Evolutionary conservation across 2,888 invertebrate species (phyloP), one percentile per base, ranked within the genome.

Genomic region (Ormyrus thymus): DNA sequence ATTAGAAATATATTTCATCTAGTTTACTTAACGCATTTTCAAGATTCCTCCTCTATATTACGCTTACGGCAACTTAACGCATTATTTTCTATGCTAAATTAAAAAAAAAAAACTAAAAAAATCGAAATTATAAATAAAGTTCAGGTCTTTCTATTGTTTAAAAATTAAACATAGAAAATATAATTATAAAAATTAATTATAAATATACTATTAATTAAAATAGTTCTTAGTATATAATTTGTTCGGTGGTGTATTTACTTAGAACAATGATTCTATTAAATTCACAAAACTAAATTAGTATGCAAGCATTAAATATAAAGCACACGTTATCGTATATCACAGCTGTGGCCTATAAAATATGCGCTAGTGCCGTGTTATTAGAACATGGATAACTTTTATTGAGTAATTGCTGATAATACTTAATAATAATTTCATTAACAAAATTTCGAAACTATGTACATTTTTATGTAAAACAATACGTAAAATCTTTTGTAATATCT

Each of bases 311-410:
- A 78, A 13, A 53, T 64, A 6, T 65, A 81, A 81, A 81, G 78
- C 78, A 78, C 76, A 64, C 65, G 50, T 81, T 81, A 72, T 78
- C 15, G 50, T 74, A 77, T 80, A 81, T 81, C 81, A 81, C 79
- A 81, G 81, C 81, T 78, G 77, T 74, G 56, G 64, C 72, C 75
- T 81, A 79, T 75, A 75, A 79, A 79, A 76, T 77, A 73, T 79
- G 62, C 78, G 8, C 70, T 79, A 74, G 71, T 79, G 74, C 79
- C 71, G 53, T 76, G 29, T 71, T 1, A 66, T 61, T 48, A 55
- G 55, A 68, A 74, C 66, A 56, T 75, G 58, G 53, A 50, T 64
- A 77, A 65, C 55, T 75, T 65, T 65, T 46, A 50, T 74, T 56
- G 29, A 29, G 29, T 29, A 29, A 29, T 29, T 29, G 29, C 29